Evolutionary conservation across 2,797 vertebrate species (phyloP), one percentile per base, ranked within the genome.

Genomic region (Pseudomugil gertrudae): DNA sequence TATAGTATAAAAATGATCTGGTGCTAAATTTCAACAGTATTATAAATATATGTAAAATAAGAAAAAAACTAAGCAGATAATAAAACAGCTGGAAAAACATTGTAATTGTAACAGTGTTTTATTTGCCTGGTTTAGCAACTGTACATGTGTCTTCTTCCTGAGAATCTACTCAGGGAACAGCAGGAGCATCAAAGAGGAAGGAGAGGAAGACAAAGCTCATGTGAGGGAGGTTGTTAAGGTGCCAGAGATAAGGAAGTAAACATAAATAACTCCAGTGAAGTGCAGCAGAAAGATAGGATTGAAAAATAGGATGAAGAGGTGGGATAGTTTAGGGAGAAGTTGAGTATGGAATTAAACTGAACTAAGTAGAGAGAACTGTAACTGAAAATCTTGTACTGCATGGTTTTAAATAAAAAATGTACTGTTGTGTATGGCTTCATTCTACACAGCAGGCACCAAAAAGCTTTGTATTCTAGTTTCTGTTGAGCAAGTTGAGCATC

Each of bases 141-240:
- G 72, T 90, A 90, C 89, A 90, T 67, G 79, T 82, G 80, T 83
- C 86, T 88, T 86, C 85, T 90, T 90, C 88, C 87, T 90, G 90
- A 90, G 84, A 86, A 69, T 62, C 79, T 47, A 63, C 73, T 85
- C 78, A 78, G 78, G 67, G 72, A 85, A 62, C 62, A 78, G 81
- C 23, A 45, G 75, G 74, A 72, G 76, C 70, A 74, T 61, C 29
- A 29, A 54, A 67, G 71, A 80, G 57, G 69, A 35, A 74, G 56
- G 59, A 76, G 69, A 66, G 52, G 55, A 60, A 26, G 45, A 33
- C 14, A 15, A 63, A 55, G 50, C n/a, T 14, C 33, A 45, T 9
- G 63, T 33, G 33, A 15, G 26, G 14, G 40, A 63, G 30, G 58
- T 47, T 47, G 7, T 21, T 35, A 17, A 40, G 32, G 48, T 61